Evolutionary conservation across 2,888 invertebrate genomes (phyloP).

Genomic region (Plagiodera versicolora): DNA sequence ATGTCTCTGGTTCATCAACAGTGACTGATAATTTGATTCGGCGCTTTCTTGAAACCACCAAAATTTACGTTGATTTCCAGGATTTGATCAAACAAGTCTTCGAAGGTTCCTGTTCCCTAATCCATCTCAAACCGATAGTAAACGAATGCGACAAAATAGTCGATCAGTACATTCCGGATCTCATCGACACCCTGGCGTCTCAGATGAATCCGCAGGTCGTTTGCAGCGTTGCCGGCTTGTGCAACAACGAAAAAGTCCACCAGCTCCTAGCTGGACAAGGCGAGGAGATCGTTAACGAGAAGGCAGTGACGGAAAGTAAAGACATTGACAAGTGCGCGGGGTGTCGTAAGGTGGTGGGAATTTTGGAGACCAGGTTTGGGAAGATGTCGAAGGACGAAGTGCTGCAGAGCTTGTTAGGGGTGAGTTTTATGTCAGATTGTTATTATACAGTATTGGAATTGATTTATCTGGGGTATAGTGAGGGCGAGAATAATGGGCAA

Average conservation of each 20-base stretch:
- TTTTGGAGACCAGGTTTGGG: conserved; percentile 60
- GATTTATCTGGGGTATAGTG: too few species aligned
- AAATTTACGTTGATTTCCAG: too few species aligned
- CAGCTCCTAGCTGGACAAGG: conserved; percentile 61
- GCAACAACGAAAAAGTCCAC: conserved; percentile 76
- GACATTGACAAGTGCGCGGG: conserved; percentile 51
- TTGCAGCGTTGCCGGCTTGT: conserved; percentile 84
- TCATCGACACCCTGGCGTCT: conserved; percentile 84
- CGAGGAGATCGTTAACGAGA: conserved; percentile 7
- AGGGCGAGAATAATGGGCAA: too few species aligned
- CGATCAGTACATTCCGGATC: conserved; percentile 83
- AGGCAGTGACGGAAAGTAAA: conserved; percentile 7
- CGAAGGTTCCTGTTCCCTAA: conserved; percentile 82
- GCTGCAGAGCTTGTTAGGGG: conserved; percentile 59
- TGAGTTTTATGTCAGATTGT: too few species aligned
- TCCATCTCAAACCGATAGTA: conserved; percentile 71
- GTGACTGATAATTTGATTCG: too few species aligned
- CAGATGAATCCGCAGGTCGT: conserved; percentile 90
- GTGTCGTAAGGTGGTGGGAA: conserved; percentile 60
- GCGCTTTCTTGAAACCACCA: too few species aligned
- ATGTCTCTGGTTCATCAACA: too few species aligned
- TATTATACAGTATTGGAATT: too few species aligned
- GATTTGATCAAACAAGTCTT: conserved; percentile 83
- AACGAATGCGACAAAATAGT: conserved; percentile 78
- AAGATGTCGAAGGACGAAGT: conserved; percentile 61